Evolutionary conservation across 2,113 vertebrate species (phyloP), one percentile per base, ranked within the genome.

Genomic region (Ciconia boyciana): DNA sequence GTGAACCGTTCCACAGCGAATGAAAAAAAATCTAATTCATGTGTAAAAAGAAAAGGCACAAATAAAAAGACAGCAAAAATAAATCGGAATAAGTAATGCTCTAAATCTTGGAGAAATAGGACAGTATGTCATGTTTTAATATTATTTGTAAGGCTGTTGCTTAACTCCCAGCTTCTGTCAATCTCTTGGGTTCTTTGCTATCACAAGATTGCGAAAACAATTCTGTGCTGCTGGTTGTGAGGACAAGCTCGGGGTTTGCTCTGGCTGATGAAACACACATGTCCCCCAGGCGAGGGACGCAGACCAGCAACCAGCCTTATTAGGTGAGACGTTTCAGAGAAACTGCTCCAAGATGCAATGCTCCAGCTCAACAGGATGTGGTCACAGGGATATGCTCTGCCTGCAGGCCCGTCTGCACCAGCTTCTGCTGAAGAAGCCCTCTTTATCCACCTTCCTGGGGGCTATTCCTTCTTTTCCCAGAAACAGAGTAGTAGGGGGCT

Each of bases 1-100:
- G 98, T 98, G 97, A 99, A 99, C 98, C 93, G 81, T 98, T 99
- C 98, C 98, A 98, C 98, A 94, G 99, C 98, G 97, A 99, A 99
- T 95, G 98, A 98, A 98, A 99, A 99, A 96, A 99, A 98, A 98
- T 99, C 99, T 99, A 98, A 99, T 98, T 98, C 60, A 98, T 96
- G 95, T 95, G 98, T 90, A 97, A 98, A 96, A 98, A 98, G 94
- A 98, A 98, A 98, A 98, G 97, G 97, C 95, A 98, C 97, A 98
- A 98, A 97, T 98, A 97, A 97, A 98, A 98, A 98, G 94, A 98
- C 19, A 96, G 92, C 89, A 97, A 97, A 96, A 92, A 52, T 69
- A 83, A 96, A 71, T 91, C 97, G 88, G 60, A 95, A 43, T 26
- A 68, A 81, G 16, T 68, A 98, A 98, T 97, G 97, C 97, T 98